Conservation (phyloP, 2,888 invertebrate genomes). For the Macrosiphum euphorbiae region DNA sequence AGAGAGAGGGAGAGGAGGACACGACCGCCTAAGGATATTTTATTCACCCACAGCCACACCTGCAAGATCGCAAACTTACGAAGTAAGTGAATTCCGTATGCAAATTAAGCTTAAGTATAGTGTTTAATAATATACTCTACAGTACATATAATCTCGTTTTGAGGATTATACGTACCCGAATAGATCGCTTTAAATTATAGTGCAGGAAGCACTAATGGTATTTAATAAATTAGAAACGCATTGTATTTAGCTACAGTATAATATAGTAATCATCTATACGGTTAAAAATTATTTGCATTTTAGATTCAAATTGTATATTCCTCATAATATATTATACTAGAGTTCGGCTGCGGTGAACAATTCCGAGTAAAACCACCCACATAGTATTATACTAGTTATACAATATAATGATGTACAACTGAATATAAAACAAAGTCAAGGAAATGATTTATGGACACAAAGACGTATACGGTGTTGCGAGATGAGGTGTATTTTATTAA, state of each 20-base stretch:
- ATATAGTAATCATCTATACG: background rate
- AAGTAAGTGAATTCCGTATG: constrained; percentile 53
- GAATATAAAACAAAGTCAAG: background rate
- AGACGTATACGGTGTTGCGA: background rate
- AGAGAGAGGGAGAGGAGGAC: background rate
- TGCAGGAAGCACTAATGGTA: constrained; percentile 36
- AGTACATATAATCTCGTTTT: constrained; percentile 49
- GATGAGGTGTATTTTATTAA: background rate
- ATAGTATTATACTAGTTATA: no score
- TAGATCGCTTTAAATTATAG: constrained; percentile 38
- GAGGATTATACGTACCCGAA: constrained; percentile 36
- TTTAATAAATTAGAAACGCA: constrained; percentile 42
- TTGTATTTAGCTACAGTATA: background rate
- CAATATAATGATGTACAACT: background rate
- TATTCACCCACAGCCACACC: constrained; percentile 5
- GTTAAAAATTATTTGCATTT: background rate
- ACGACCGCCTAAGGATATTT: background rate
- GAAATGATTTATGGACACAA: background rate
- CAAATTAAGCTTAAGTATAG: constrained; percentile 38
- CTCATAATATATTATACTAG: background rate
- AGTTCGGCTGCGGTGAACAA: background rate
- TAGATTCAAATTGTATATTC: background rate
- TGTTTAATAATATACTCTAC: constrained; percentile 43
- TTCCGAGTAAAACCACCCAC: background rate
- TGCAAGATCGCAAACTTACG: constrained; percentile 38